phyloP scores from a whole-genome alignment of 2,888 invertebrate species.

The Chaitophorus viminalis region DNA sequence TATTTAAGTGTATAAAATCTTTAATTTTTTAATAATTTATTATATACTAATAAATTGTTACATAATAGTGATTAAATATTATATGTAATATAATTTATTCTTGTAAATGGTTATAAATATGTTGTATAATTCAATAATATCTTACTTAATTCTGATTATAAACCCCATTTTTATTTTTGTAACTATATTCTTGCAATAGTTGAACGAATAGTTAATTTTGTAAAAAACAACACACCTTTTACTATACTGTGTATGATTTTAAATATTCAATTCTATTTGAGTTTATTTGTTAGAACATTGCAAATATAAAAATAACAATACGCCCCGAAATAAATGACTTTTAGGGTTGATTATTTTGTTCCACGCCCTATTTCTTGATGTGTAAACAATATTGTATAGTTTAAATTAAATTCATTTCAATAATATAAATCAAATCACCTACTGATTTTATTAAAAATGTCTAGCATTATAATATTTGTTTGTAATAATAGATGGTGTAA shows the following conservation, averaged over 20 bases:
- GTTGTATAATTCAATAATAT: too few relatives aligned
- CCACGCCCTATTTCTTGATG: neutral
- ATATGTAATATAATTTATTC: too few relatives aligned
- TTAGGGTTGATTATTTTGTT: constrained; percentile 14
- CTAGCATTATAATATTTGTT: constrained; percentile 1
- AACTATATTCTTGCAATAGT: neutral
- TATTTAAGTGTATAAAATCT: too few relatives aligned
- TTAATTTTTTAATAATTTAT: too few relatives aligned
- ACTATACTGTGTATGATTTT: neutral
- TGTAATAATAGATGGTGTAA: neutral
- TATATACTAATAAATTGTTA: too few relatives aligned
- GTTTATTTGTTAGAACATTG: neutral
- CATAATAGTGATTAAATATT: too few relatives aligned
- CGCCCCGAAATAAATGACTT: neutral
- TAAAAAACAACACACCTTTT: neutral
- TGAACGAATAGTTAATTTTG: neutral
- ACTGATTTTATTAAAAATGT: neutral
- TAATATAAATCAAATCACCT: constrained; percentile 12
- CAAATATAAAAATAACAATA: constrained; percentile 20
- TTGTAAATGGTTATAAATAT: too few relatives aligned
- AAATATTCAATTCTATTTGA: constrained; percentile 3
- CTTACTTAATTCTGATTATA: neutral
- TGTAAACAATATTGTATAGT: neutral
- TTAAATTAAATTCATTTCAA: constrained; percentile 43
- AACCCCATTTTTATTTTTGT: neutral